Conservation (phyloP, 2,797 vertebrate genomes). For the Synanceia verrucosa region DNA sequence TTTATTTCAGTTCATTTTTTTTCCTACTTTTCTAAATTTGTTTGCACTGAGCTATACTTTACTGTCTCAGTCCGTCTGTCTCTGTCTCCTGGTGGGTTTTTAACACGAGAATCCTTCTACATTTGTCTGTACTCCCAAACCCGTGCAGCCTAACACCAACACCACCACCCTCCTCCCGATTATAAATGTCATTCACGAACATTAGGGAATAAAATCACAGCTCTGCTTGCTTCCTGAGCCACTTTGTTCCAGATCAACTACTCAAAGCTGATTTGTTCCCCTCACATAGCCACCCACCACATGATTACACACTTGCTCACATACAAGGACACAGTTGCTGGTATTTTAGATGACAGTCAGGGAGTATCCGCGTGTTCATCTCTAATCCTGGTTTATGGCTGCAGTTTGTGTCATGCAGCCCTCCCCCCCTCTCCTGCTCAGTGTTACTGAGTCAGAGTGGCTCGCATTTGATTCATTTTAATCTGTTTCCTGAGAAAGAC, state of each 20-base stretch:
- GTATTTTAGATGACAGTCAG: conserved; percentile 55
- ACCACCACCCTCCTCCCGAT: conserved; percentile 49
- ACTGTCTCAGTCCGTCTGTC: conserved; percentile 1
- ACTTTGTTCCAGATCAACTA: conserved; percentile 71
- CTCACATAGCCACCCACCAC: conserved; percentile 29
- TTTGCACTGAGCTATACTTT: conserved; percentile 12
- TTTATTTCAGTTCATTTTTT: conserved; percentile 2
- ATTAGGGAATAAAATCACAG: conserved; percentile 62
- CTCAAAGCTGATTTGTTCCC: conserved; percentile 73
- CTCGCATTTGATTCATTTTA: conserved; percentile 52
- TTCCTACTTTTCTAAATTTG: conserved; percentile 9
- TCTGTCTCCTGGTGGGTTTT: conserved; percentile 7
- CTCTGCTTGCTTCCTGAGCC: conserved; percentile 61
- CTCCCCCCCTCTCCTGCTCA: conserved; percentile 30
- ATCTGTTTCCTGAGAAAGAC: conserved; percentile 40
- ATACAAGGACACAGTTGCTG: conserved; percentile 31
- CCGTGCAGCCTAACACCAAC: conserved; percentile 33
- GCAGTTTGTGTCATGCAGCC: conserved; percentile 48
- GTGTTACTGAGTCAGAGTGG: conserved; percentile 20
- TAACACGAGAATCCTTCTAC: conserved; percentile 21
- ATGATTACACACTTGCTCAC: conserved; percentile 29
- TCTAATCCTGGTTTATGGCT: conserved; percentile 75
- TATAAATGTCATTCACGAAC: conserved; percentile 57
- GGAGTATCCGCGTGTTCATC: conserved; percentile 67
- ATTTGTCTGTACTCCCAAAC: conserved; percentile 40